Conservation (phyloP, 2,113 vertebrate species). For the Cygnus buccinator region DNA sequence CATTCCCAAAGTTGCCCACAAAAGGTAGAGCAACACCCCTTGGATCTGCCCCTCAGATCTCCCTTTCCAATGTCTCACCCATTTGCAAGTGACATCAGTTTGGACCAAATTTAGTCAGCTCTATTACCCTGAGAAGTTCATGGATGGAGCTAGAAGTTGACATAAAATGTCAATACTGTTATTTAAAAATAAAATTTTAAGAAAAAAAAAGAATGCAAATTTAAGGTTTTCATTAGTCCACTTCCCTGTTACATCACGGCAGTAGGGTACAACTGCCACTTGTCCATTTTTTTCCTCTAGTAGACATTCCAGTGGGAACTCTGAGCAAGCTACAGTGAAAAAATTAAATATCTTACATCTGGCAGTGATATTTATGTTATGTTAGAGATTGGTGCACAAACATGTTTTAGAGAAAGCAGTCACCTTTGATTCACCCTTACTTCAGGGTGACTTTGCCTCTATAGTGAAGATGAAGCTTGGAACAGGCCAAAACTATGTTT, state of each 20-base stretch:
- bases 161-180: not conserved
- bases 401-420: not conserved
- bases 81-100: not conserved
- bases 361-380: not conserved
- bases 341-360: not conserved
- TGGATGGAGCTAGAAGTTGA: not conserved
- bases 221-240: not conserved
- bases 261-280: not conserved
- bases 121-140: not conserved
- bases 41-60: not conserved
- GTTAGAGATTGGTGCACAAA: not conserved
- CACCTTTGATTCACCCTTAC: not conserved
- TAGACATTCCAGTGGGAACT: not conserved
- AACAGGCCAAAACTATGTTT: not conserved
- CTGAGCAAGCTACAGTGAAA: not conserved
- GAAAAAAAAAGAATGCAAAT: not conserved
- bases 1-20: not conserved
- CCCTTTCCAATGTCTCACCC: not conserved
- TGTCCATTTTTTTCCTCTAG: not conserved
- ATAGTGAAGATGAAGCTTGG: not conserved
- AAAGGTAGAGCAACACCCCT: not conserved
- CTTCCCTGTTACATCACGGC: not conserved
- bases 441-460: not conserved
- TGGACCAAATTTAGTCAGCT: not conserved
- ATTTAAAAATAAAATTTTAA: not conserved